Percentiles rank a stretch among this genome's conserved stretches.
These are phyloP conservation scores for Axis porcinus DNA, from an alignment of 2,113 vertebrate species.

Conservation along the genomic window DNA sequence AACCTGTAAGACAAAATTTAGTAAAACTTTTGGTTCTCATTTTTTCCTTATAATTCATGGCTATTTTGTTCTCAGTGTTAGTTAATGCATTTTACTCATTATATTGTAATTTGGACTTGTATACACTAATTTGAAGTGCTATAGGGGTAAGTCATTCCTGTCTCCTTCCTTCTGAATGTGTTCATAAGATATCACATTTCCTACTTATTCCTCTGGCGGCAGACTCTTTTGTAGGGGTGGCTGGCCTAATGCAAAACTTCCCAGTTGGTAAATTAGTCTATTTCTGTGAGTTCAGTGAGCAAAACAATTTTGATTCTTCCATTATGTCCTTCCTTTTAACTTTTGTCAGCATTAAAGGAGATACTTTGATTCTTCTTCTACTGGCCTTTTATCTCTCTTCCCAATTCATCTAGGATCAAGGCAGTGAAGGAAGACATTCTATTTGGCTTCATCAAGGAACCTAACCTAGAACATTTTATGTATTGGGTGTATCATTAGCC, in stretches of 20 bases:
- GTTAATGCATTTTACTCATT: not conserved
- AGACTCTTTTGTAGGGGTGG: not conserved
- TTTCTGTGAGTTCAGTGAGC: not conserved
- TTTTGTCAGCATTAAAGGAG: not conserved
- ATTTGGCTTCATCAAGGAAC: not conserved
- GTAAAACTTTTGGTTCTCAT: not conserved
- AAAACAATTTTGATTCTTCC: not conserved
- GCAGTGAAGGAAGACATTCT: not conserved
- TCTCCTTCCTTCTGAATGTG: not conserved
- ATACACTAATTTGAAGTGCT: not conserved
- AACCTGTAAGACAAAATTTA: constrained; percentile 36
- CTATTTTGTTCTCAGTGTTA: not conserved
- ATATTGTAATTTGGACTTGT: not conserved
- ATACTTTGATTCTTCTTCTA: not conserved
- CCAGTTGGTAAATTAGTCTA: not conserved
- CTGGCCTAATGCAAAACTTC: not conserved
- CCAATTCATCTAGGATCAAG: not conserved
- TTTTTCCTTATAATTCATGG: not conserved
- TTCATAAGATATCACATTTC: not conserved
- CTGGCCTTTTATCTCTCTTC: not conserved
- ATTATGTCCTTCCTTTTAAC: not conserved
- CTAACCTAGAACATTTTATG: not conserved
- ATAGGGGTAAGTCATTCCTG: not conserved
- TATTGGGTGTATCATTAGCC: not conserved
- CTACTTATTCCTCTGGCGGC: not conserved